phyloP scores from a whole-genome alignment of 2,797 vertebrate species.

The Sebastes glaucus region DNA sequence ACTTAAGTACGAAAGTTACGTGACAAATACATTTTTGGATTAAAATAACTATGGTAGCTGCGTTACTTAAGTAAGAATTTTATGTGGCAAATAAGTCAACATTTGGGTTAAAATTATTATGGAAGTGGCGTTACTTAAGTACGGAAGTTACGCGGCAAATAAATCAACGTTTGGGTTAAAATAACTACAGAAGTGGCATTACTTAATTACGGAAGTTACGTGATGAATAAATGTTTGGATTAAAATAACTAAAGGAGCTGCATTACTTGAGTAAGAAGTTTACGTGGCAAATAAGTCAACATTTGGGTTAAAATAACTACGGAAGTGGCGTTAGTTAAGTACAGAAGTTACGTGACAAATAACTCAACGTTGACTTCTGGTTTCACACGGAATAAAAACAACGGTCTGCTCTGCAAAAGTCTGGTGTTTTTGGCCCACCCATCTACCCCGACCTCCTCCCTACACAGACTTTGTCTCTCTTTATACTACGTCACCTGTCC shows the following conservation, averaged over 20 bases:
- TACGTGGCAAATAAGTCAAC: too few relatives aligned
- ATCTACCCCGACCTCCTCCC: too few relatives aligned
- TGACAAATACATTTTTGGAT: not conserved
- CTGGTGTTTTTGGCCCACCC: not conserved
- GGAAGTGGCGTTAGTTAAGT: not conserved
- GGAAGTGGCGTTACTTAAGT: too few relatives aligned
- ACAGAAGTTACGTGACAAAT: not conserved
- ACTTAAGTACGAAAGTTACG: too few relatives aligned
- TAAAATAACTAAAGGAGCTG: too few relatives aligned
- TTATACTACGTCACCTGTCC: not conserved
- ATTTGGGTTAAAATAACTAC: not conserved
- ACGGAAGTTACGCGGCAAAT: rapidly evolving
- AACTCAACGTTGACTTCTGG: not conserved
- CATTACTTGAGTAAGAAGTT: rapidly evolving
- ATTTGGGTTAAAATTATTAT: too few relatives aligned
- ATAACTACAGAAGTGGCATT: too few relatives aligned
- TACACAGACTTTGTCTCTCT: not conserved
- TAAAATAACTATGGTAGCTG: not conserved
- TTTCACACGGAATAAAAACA: rapidly evolving
- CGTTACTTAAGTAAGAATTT: too few relatives aligned
- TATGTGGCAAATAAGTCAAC: too few relatives aligned
- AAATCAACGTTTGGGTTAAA: too few relatives aligned
- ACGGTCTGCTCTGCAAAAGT: not conserved
- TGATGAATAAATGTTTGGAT: rapidly evolving
- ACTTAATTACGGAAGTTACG: too few relatives aligned